Evolutionary conservation across 2,888 invertebrate genomes (phyloP).

Genomic region (Tridacna crocea): DNA sequence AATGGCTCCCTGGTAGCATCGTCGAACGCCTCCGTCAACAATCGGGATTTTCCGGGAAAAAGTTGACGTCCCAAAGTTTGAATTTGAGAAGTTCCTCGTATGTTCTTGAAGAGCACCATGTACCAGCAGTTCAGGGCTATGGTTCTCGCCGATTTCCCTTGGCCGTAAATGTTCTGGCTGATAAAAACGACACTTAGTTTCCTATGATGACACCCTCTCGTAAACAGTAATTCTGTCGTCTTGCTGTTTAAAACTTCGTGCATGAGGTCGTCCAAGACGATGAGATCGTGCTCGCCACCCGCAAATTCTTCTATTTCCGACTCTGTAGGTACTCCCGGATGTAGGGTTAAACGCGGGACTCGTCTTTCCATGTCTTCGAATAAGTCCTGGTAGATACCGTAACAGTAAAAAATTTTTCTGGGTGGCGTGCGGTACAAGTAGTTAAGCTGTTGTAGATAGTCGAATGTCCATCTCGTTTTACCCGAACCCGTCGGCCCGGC

Average conservation of each 20-base stretch:
- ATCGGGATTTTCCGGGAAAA: too few relatives aligned
- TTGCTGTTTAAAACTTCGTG: too few relatives aligned
- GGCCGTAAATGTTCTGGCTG: constrained; percentile 42
- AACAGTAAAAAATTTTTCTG: constrained; percentile 11
- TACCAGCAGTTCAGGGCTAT: constrained; percentile 41
- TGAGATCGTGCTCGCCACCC: not conserved
- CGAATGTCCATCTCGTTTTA: constrained; percentile 30
- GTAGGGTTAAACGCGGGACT: constrained; percentile 24
- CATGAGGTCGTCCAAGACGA: too few relatives aligned
- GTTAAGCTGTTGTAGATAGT: constrained; percentile 20
- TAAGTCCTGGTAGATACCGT: constrained; percentile 13
- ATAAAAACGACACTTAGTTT: constrained; percentile 44
- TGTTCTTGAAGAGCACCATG: too few relatives aligned
- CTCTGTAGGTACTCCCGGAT: constrained; percentile 24
- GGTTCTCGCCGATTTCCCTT: constrained; percentile 47
- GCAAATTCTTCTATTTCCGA: constrained; percentile 28
- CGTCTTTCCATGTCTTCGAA: too few relatives aligned
- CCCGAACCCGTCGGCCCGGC: too few relatives aligned
- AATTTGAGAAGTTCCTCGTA: too few relatives aligned
- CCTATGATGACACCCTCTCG: constrained; percentile 45
- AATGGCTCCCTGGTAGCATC: too few relatives aligned
- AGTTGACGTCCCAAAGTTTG: too few relatives aligned
- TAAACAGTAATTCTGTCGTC: too few relatives aligned
- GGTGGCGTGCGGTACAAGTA: constrained; percentile 6
- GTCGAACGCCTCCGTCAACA: too few relatives aligned